Evolutionary conservation across 2,797 vertebrate species (phyloP), one percentile per base, ranked within the genome.

Genomic region (Erethizon dorsatum): DNA sequence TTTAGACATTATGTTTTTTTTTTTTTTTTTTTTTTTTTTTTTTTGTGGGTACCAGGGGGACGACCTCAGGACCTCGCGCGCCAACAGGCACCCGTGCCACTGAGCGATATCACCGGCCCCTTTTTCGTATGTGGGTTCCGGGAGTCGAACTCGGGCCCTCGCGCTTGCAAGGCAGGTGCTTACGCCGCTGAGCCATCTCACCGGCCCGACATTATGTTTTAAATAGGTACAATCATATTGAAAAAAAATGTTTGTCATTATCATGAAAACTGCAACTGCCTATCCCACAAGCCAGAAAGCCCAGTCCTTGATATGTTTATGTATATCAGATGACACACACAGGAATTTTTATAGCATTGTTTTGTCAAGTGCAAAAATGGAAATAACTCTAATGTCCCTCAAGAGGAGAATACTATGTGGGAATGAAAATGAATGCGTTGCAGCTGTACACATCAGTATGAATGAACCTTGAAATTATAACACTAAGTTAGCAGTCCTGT

Each of bases 1-100:
- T 73, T 79, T 85, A 65, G 80, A 75, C 52, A 82, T 57, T 67
- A 41, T 41, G 10, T 83, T 94, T 92, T 56, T n/a, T n/a, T n/a
- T n/a, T n/a, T n/a, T n/a, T n/a, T n/a, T n/a, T n/a, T n/a, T n/a
- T n/a, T n/a, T n/a, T n/a, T n/a, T n/a, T n/a, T n/a, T n/a, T n/a
- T n/a, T n/a, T n/a, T n/a, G n/a, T n/a, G n/a, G n/a, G n/a, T n/a
- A n/a, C n/a, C n/a, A n/a, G n/a, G n/a, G n/a, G n/a, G n/a, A n/a
- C n/a, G n/a, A n/a, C n/a, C n/a, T n/a, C n/a, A n/a, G n/a, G n/a
- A n/a, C n/a, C n/a, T n/a, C n/a, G n/a, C n/a, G n/a, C n/a, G n/a
- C n/a, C n/a, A n/a, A n/a, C n/a, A n/a, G n/a, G n/a, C n/a, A n/a
- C n/a, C n/a, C n/a, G n/a, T n/a, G n/a, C n/a, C n/a, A n/a, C n/a